phyloP scores from a whole-genome alignment of 2,113 vertebrate genomes.

The Periophthalmus modestus region DNA sequence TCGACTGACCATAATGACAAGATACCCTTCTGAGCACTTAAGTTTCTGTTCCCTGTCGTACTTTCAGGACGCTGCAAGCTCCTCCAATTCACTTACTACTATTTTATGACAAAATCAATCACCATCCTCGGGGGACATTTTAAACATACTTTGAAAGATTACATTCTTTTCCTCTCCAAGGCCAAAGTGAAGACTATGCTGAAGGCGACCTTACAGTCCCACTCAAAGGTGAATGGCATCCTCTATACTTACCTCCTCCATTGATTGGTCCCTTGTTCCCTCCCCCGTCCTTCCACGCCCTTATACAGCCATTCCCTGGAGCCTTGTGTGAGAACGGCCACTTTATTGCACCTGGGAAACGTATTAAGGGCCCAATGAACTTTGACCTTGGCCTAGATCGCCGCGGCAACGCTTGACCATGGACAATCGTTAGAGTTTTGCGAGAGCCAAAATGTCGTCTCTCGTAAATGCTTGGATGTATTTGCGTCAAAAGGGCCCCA shows the following conservation, averaged over 20 bases:
- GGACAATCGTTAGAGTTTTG: slow-evolving; percentile 41
- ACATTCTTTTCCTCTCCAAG: background rate
- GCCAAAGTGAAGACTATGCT: slow-evolving; percentile 1
- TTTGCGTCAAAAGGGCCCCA: slow-evolving; percentile 37
- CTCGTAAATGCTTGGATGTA: slow-evolving; percentile 55
- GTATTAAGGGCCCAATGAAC: slow-evolving; percentile 63
- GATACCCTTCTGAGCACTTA: no score
- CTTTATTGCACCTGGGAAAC: slow-evolving; percentile 71
- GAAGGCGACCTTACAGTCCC: background rate
- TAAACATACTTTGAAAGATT: background rate
- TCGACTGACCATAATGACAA: no score
- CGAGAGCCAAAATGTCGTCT: slow-evolving; percentile 32
- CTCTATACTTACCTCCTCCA: slow-evolving; percentile 38
- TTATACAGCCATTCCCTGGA: slow-evolving; percentile 25
- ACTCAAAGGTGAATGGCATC: slow-evolving; percentile 59
- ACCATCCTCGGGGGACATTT: slow-evolving; percentile 5
- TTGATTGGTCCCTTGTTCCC: slow-evolving; percentile 37
- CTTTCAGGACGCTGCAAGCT: background rate
- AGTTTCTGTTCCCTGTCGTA: no score
- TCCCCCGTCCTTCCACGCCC: slow-evolving; percentile 22
- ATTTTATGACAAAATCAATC: slow-evolving; percentile 6
- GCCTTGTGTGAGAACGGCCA: slow-evolving; percentile 47
- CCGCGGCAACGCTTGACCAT: slow-evolving; percentile 51
- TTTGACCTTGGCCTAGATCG: slow-evolving; percentile 73
- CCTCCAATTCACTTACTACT: background rate